These are phyloP conservation scores for Morpho achilles DNA, from an alignment of 2,888 invertebrate species.

Conservation along the genomic window DNA sequence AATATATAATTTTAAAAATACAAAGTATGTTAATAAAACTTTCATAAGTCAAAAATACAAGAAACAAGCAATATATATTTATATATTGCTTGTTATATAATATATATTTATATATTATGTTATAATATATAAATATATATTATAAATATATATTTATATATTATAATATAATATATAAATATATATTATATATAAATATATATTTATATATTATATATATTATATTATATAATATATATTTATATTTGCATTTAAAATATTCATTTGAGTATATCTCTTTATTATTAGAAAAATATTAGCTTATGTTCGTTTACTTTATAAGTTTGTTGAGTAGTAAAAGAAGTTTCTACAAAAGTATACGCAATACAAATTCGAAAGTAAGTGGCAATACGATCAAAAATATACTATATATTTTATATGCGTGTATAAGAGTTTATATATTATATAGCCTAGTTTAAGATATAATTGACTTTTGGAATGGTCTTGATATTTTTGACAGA, in stretches of 20 bases:
- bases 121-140: no score
- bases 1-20: no score
- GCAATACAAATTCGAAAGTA: constrained; percentile 20
- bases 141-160: no score
- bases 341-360: constrained; percentile 7
- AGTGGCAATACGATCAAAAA: constrained; percentile 46
- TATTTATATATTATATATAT: no score
- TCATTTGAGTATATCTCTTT: constrained; percentile 13
- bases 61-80: no score
- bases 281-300: constrained; percentile 11
- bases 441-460: constrained; percentile 53
- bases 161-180: no score
- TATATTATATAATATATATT: constrained; percentile 9
- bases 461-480: constrained; percentile 63
- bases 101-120: no score
- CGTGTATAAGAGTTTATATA: constrained; percentile 38
- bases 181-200: no score
- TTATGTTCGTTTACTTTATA: neutral
- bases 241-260: constrained; percentile 6
- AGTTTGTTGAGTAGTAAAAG: constrained; percentile 2
- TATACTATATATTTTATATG: constrained; percentile 44
- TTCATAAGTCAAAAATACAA: no score
- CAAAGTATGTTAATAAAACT: no score
- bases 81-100: no score
- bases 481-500: constrained; percentile 48